Evolutionary conservation across 2,113 vertebrate species (phyloP).

Genomic region (Macroglossus sobrinus): DNA sequence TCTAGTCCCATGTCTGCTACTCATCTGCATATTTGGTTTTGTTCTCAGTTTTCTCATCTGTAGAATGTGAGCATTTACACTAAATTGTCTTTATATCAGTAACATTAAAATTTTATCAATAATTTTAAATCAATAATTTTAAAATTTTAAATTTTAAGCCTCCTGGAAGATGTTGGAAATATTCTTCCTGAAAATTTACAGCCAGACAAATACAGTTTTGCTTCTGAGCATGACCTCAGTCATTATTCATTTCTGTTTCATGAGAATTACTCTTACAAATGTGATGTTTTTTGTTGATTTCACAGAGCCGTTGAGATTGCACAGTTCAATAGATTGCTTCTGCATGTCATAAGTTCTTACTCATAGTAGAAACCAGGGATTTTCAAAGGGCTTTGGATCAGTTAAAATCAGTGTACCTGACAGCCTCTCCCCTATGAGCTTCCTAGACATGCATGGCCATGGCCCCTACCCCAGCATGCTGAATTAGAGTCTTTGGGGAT

Average conservation of each 20-base stretch:
- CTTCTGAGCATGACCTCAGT: conserved; percentile 8
- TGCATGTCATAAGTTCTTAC: neutral
- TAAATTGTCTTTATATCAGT: neutral
- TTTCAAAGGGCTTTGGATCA: neutral
- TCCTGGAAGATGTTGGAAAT: neutral
- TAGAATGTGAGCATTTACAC: neutral
- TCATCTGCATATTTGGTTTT: neutral
- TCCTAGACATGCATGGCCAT: neutral
- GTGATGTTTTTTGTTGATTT: conserved; percentile 45
- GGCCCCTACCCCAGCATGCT: too few relatives aligned
- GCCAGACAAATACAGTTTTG: neutral
- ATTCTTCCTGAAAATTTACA: conserved; percentile 36
- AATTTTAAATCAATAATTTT: neutral
- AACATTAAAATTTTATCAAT: neutral
- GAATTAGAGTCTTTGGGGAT: neutral
- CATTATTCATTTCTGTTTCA: conserved; percentile 61
- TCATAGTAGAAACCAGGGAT: neutral
- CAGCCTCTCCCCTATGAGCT: neutral
- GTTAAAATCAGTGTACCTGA: neutral
- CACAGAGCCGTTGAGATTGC: conserved; percentile 4
- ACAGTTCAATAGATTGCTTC: conserved; percentile 23
- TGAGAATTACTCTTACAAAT: conserved; percentile 52
- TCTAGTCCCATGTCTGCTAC: neutral
- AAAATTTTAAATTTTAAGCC: neutral
- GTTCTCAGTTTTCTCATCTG: conserved; percentile 23